Percentiles rank a stretch among this genome's conserved stretches.
These are phyloP conservation scores for Anabacerthia variegaticeps DNA, from an alignment of 2,797 vertebrate genomes.

Conservation along the genomic window DNA sequence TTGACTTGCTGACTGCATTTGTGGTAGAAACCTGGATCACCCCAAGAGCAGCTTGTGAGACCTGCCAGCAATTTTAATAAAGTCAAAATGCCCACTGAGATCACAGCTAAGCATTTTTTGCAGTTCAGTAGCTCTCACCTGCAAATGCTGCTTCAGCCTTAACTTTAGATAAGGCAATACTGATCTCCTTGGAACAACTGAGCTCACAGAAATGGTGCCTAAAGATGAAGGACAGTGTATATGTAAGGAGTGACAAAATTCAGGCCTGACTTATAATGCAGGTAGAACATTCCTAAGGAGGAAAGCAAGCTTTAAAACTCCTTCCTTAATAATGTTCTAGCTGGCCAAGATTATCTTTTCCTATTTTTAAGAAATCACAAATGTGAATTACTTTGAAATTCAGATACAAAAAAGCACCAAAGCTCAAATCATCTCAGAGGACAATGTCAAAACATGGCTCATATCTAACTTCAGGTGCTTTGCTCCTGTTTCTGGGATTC, in stretches of 20 bases:
- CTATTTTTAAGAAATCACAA: not conserved
- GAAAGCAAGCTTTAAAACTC: not conserved
- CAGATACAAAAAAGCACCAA: slow-evolving; percentile 16
- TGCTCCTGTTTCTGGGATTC: slow-evolving; percentile 2
- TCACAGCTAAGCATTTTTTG: slow-evolving; percentile 20
- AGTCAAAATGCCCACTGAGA: not conserved
- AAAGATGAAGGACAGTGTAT: not conserved
- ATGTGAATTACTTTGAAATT: slow-evolving; percentile 17
- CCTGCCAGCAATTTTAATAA: not conserved
- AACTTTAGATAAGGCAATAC: not conserved
- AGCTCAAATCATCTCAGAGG: slow-evolving; percentile 27
- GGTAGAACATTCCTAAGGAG: not conserved
- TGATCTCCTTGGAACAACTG: not conserved
- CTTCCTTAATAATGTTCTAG: not conserved
- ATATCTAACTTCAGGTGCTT: slow-evolving; percentile 49
- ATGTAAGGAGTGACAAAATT: not conserved
- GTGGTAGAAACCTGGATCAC: not conserved
- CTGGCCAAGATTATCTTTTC: not conserved
- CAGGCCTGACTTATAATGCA: not conserved
- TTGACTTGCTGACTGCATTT: not conserved
- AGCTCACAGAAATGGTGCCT: not conserved
- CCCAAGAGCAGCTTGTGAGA: not conserved
- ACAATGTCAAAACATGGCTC: slow-evolving; percentile 21
- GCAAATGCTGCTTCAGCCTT: slow-evolving; percentile 3
- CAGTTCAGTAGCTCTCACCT: slow-evolving; percentile 13